Conservation (phyloP, 2,797 vertebrate genomes). For the Merluccius polli region DNA sequence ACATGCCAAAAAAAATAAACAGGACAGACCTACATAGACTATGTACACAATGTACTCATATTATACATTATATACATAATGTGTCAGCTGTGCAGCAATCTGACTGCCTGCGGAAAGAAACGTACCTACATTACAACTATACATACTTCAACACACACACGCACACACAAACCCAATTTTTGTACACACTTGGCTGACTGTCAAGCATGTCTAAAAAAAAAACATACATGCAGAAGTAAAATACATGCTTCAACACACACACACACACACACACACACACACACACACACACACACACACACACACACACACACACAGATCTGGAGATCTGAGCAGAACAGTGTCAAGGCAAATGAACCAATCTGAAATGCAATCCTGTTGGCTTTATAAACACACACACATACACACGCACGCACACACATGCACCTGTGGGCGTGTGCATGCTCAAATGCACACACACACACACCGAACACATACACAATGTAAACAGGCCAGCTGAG, state of each 20-base stretch:
- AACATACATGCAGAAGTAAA: no score
- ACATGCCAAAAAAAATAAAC: no score
- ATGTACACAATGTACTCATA: no score
- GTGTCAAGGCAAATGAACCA: slow-evolving; percentile 1
- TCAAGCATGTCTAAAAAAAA: neutral
- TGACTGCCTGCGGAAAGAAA: no score
- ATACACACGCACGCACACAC: neutral
- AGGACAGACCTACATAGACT: no score
- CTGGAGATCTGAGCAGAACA: neutral
- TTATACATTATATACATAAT: no score
- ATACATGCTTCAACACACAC: slow-evolving; percentile 1
- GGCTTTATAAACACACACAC: neutral
- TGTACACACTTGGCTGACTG: neutral
- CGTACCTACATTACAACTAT: no score
- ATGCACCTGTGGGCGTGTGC: no score
- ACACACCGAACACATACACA: slow-evolving; percentile 10
- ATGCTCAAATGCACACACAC: neutral
- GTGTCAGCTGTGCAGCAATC: no score
- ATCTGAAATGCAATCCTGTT: slow-evolving; percentile 4
- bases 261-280: neutral
- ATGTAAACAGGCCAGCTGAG: slow-evolving; percentile 5
- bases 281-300: slow-evolving; percentile 1
- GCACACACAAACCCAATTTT: neutral
- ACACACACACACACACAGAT: neutral
- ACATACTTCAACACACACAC: no score